phyloP scores from a whole-genome alignment of 2,888 invertebrate genomes.

The Diarsia dahlii region DNA sequence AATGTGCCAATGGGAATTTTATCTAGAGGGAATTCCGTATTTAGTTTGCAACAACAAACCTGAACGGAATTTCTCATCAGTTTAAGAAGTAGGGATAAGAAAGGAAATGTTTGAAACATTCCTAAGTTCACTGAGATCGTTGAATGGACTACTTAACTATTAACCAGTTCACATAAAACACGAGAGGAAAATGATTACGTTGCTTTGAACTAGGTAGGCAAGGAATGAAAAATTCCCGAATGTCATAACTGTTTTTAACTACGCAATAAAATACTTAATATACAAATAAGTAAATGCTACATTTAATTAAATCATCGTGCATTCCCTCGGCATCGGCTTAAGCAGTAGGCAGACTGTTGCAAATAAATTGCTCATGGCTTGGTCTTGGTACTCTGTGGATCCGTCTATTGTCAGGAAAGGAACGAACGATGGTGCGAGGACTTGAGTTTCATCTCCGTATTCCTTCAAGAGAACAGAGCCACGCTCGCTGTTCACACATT shows the following conservation, averaged over 20 bases:
- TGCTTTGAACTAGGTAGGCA: not conserved
- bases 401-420: conserved; percentile 73
- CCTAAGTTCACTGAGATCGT: not conserved
- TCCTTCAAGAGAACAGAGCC: conserved; percentile 69
- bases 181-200: not conserved
- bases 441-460: conserved; percentile 73
- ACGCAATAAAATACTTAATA: not conserved
- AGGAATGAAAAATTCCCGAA: conserved; percentile 1
- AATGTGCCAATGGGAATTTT: conserved; percentile 28
- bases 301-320: conserved; percentile 52
- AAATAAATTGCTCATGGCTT: conserved; percentile 65
- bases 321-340: conserved; percentile 61
- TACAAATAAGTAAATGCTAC: conserved; percentile 27
- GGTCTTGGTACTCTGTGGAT: conserved; percentile 60
- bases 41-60: conserved; percentile 8
- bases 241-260: conserved; percentile 3
- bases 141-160: not conserved
- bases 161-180: not conserved
- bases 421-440: conserved; percentile 69
- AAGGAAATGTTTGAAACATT: not conserved
- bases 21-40: conserved; percentile 14
- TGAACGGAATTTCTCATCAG: conserved; percentile 19
- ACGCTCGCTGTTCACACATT: conserved; percentile 69
- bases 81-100: not conserved
- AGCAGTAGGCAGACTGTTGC: conserved; percentile 67